Percentiles rank a stretch among this genome's conserved stretches.
These are phyloP conservation scores for Volucella inflata DNA, from an alignment of 2,888 invertebrate genomes.

Conservation along the genomic window DNA sequence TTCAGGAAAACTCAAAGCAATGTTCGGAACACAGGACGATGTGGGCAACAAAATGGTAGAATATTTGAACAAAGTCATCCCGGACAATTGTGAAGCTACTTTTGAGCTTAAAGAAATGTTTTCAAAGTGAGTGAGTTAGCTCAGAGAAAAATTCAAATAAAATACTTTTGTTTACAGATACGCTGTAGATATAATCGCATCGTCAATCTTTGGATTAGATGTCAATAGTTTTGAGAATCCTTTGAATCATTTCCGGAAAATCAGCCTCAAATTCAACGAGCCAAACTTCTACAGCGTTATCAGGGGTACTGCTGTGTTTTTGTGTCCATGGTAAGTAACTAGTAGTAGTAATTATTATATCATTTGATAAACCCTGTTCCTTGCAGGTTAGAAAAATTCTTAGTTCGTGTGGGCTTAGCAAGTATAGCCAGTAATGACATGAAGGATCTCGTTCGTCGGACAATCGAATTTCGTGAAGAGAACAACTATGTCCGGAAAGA, in stretches of 20 bases:
- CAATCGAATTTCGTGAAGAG: conserved; percentile 76
- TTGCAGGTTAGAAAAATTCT: conserved; percentile 70
- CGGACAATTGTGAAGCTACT: no score
- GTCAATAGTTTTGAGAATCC: conserved; percentile 82
- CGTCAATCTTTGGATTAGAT: conserved; percentile 84
- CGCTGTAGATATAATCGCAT: conserved; percentile 84
- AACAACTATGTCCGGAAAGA: conserved; percentile 83
- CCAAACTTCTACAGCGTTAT: conserved; percentile 65
- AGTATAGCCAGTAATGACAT: no score
- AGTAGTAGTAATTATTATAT: no score
- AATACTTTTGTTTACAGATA: conserved; percentile 78
- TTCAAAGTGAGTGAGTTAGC: no score
- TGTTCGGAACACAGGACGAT: no score
- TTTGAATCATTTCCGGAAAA: conserved; percentile 80
- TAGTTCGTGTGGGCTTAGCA: conserved; percentile 75
- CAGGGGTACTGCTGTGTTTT: conserved; percentile 76
- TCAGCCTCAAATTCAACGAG: neutral
- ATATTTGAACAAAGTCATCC: no score
- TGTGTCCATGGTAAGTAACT: conserved; percentile 80
- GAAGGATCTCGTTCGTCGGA: no score
- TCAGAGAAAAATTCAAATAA: no score
- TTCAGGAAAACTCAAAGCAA: no score
- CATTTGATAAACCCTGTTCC: no score
- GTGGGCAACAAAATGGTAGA: no score
- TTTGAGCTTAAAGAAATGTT: no score